These are phyloP conservation scores for Rallus limicola DNA, from an alignment of 2,113 vertebrate genomes.

Conservation along the genomic window DNA sequence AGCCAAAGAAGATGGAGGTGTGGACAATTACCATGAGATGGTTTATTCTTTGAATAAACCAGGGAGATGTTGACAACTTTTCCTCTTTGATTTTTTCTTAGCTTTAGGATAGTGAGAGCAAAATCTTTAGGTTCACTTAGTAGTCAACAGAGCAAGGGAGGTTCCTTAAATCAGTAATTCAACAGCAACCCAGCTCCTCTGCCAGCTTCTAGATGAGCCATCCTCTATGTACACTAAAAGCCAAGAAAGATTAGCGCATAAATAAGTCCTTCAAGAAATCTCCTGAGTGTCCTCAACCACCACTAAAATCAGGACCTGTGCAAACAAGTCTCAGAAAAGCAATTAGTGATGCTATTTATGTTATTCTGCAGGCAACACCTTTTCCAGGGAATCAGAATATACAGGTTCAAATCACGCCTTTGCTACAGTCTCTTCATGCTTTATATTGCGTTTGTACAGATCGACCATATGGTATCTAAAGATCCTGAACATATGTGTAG, in stretches of 20 bases:
- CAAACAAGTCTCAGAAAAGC: not conserved
- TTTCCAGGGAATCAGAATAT: not conserved
- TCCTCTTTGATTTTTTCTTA: not conserved
- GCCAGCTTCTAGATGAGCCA: not conserved
- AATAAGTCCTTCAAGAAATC: not conserved
- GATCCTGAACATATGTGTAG: not conserved
- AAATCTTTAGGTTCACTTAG: not conserved
- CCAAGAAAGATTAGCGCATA: not conserved
- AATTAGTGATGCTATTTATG: constrained; percentile 6
- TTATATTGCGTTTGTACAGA: not conserved
- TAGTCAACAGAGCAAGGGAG: not conserved
- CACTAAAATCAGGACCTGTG: not conserved
- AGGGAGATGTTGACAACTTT: not conserved
- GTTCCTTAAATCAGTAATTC: not conserved
- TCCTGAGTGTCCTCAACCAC: not conserved
- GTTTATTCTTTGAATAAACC: not conserved
- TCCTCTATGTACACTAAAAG: not conserved
- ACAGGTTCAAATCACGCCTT: not conserved
- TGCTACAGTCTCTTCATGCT: not conserved
- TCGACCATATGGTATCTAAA: not conserved
- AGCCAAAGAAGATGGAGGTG: not conserved
- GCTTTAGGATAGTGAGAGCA: not conserved
- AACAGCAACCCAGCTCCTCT: not conserved
- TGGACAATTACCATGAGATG: not conserved
- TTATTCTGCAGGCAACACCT: not conserved